Evolutionary conservation across 2,888 invertebrate genomes (phyloP), one percentile per base, ranked within the genome.

Genomic region (Temnothorax unifasciatus): DNA sequence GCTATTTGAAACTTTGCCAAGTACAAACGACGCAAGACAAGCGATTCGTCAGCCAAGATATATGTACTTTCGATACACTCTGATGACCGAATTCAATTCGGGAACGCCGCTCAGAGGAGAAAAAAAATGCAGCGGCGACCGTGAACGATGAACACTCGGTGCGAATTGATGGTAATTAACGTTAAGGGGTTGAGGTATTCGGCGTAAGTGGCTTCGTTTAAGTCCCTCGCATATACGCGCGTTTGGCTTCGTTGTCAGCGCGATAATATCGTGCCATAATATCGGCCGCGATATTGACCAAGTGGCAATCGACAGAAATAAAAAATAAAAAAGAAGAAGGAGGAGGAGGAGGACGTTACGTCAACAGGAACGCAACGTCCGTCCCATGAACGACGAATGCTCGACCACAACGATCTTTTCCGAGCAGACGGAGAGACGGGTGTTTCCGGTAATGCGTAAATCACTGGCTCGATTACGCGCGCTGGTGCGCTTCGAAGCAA

Each of bases 191-290:
- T 71, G 71, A 81, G 59, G 57, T 71, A 81, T 81, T 81, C 47
- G 79, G 79, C 44, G 59, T 59, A 81, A 81, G 79, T 81, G 79
- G 79, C 79, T 81, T 44, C 79, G 59, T 81, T 81, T 81, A 81
- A 81, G 59, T 81, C 79, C 79, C 79, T 81, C 71, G 73, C 25
- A 18, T 54, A 59, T 38, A 71, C 59, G 71, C 79, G 69, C 44
- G 41, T 47, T 74, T 68, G 66, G 29, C 71, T 34, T 71, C 71
- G 47, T 81, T 44, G 57, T 44, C 44, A 57, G 59, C 34, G 18
- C 15, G 25, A 69, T n/a, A 21, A 69, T 47, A 21, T 21, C 41
- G 5, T 34, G 44, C 21, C 52, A 34, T 76, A 57, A 79, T 79
- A 63, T 71, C 15, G 41, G 9, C 1, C 29, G 13, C 54, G 54